Conservation (phyloP, 2,113 vertebrate genomes). For the Gracilinanus agilis region DNA sequence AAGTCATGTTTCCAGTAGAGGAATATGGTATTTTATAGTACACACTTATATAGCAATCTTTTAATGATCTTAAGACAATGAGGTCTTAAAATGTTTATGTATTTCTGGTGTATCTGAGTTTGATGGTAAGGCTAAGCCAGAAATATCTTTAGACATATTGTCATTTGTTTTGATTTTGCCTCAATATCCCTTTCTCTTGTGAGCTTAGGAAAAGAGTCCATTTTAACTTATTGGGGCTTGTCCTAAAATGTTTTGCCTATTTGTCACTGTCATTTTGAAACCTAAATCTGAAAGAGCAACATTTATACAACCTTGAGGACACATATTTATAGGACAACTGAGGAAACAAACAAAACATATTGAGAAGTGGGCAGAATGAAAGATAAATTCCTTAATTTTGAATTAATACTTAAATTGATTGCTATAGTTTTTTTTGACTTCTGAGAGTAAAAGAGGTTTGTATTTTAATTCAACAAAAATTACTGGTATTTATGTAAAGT, state of each 20-base stretch:
- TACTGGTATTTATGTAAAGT: no score
- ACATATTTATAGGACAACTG: not conserved
- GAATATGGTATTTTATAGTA: not conserved
- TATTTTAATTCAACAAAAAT: not conserved
- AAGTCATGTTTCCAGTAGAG: not conserved
- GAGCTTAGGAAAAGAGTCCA: not conserved
- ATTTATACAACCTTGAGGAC: not conserved
- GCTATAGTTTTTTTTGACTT: not conserved
- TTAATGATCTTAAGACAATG: not conserved
- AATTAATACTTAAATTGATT: not conserved
- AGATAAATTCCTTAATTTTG: no score
- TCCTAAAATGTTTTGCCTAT: not conserved
- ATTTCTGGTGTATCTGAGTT: not conserved
- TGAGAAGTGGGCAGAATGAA: not conserved
- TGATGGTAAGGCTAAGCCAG: not conserved
- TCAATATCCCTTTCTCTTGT: not conserved
- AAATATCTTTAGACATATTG: not conserved
- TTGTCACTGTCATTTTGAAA: conserved; percentile 44
- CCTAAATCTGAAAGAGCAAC: not conserved
- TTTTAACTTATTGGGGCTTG: conserved; percentile 14
- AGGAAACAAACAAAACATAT: not conserved
- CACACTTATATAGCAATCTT: not conserved
- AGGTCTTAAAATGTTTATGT: not conserved
- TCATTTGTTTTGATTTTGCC: not conserved
- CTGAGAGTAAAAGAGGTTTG: not conserved